phyloP scores from a whole-genome alignment of 2,113 vertebrate genomes.

The Anhinga anhinga region DNA sequence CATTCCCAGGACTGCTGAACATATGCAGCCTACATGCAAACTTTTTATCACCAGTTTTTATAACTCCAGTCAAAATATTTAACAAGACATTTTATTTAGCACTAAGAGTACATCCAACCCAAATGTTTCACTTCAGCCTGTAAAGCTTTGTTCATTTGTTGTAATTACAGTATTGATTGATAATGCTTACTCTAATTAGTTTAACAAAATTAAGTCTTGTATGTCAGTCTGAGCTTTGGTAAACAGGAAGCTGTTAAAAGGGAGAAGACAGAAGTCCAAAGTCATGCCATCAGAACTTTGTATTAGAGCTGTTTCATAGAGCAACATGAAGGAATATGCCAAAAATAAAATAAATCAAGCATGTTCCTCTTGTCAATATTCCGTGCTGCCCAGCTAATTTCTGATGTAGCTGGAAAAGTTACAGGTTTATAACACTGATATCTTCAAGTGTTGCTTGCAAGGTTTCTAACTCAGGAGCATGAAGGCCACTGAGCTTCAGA shows the following conservation, averaged over 20 bases:
- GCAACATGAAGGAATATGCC: background rate
- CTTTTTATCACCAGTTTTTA: background rate
- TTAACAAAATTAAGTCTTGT: background rate
- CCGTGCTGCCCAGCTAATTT: background rate
- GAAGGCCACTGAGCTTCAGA: background rate
- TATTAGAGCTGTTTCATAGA: background rate
- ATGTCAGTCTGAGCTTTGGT: background rate
- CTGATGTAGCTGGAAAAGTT: background rate
- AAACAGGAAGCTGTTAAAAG: background rate
- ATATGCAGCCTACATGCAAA: background rate
- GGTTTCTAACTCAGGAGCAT: background rate
- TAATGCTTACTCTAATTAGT: background rate
- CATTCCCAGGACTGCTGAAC: background rate
- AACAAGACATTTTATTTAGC: background rate
- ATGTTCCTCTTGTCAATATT: background rate
- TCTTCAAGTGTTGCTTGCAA: background rate
- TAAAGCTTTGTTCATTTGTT: background rate
- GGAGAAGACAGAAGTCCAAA: background rate
- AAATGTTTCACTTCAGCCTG: background rate
- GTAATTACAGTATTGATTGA: background rate
- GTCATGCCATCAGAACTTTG: background rate
- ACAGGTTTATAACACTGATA: background rate
- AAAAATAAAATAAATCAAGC: background rate
- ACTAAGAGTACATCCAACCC: background rate
- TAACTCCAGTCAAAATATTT: slow-evolving; percentile 33